Percentiles rank a stretch among this genome's conserved stretches.
These are phyloP conservation scores for Leucopsar rothschildi DNA, from an alignment of 2,113 vertebrate genomes.

Conservation along the genomic window DNA sequence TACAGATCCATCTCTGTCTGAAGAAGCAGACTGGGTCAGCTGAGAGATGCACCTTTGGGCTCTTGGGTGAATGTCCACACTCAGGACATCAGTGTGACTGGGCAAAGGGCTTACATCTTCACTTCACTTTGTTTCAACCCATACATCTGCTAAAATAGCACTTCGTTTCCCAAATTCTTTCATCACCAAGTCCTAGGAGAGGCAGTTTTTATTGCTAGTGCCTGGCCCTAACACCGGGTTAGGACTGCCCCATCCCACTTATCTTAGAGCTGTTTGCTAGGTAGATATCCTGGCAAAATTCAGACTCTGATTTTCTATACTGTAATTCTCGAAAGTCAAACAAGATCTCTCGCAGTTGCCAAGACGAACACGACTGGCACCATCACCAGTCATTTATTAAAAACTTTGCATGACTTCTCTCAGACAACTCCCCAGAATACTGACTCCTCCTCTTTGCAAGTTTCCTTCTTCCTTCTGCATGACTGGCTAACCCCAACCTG, in stretches of 20 bases:
- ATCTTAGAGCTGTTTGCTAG: neutral
- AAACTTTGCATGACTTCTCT: too few relatives aligned
- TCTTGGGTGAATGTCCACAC: neutral
- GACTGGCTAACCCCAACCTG: too few relatives aligned
- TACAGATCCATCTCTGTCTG: neutral
- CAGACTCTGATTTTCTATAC: neutral
- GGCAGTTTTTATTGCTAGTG: neutral
- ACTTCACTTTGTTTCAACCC: neutral
- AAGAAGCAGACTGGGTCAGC: neutral
- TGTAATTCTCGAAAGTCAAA: neutral
- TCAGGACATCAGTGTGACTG: neutral
- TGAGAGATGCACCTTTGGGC: neutral
- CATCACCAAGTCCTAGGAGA: neutral
- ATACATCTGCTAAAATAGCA: neutral
- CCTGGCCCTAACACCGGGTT: too few relatives aligned
- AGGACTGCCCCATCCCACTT: neutral
- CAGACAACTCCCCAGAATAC: too few relatives aligned
- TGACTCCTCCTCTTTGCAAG: too few relatives aligned
- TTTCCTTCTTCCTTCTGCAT: too few relatives aligned
- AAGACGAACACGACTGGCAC: too few relatives aligned
- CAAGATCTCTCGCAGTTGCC: neutral
- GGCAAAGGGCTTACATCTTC: neutral
- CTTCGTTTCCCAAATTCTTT: neutral
- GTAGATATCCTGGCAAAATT: neutral
- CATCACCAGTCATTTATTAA: too few relatives aligned